phyloP scores from a whole-genome alignment of 2,888 invertebrate species.

The Druceiella hillmani region DNA sequence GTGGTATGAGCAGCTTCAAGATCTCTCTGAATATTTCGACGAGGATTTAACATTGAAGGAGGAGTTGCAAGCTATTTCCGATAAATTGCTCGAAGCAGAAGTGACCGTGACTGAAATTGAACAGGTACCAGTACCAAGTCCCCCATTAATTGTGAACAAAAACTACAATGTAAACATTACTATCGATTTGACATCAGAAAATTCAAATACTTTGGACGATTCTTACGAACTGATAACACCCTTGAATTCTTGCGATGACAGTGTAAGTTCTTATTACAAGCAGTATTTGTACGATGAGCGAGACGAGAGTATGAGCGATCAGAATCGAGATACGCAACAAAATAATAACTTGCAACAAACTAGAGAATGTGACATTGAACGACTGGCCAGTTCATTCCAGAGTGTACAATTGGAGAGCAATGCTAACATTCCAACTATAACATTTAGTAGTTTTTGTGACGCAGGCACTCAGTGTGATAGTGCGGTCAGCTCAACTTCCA shows the following conservation, averaged over 20 bases:
- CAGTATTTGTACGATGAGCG: no score
- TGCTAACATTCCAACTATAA: conserved; percentile 43
- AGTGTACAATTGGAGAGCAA: conserved; percentile 37
- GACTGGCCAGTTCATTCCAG: conserved; percentile 16
- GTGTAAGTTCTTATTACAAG: no score
- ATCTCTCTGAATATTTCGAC: conserved; percentile 48
- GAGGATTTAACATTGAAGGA: conserved; percentile 38
- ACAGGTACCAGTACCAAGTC: conserved; percentile 23
- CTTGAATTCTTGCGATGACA: no score
- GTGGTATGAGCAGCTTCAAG: conserved; percentile 41
- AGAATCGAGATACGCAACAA: conserved; percentile 25
- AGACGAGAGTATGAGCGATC: no score
- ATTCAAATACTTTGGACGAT: no score
- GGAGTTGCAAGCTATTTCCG: conserved; percentile 33
- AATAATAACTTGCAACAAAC: no score
- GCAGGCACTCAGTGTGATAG: conserved; percentile 25
- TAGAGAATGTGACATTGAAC: conserved; percentile 17
- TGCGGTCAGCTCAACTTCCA: conserved; percentile 34
- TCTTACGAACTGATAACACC: no score
- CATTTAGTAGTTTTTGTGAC: conserved; percentile 48
- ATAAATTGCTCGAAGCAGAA: conserved; percentile 35
- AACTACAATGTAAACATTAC: conserved; percentile 47
- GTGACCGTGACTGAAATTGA: conserved; percentile 27
- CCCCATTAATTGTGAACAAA: conserved; percentile 20
- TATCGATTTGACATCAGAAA: conserved; percentile 24